Conservation (phyloP, 2,888 invertebrate species). For the Hydrotaea diabolus region DNA sequence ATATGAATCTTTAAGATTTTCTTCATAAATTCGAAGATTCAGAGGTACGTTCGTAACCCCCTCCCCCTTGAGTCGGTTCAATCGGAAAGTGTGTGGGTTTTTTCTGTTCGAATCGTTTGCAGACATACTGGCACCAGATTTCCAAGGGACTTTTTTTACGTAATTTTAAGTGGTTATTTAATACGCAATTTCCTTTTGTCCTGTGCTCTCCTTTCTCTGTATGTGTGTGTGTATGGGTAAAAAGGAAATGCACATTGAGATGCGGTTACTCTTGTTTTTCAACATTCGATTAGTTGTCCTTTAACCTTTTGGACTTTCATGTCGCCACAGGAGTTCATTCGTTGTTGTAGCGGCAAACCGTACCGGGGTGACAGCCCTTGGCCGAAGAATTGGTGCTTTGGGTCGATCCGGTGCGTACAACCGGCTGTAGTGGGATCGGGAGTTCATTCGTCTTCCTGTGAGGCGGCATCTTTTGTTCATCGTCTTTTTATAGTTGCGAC, state of each 20-base stretch:
- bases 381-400: too few species aligned
- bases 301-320: conserved; percentile 37
- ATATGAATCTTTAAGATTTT: conserved; percentile 6
- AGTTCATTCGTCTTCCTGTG: too few species aligned
- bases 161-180: conserved; percentile 40
- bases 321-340: conserved; percentile 40
- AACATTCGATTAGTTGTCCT: conserved; percentile 49
- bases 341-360: too few species aligned
- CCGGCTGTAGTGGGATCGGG: too few species aligned
- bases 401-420: too few species aligned
- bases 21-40: background rate
- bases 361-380: too few species aligned
- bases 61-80: background rate
- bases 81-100: background rate
- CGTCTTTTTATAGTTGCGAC: too few species aligned
- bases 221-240: conserved; percentile 8
- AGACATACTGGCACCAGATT: conserved; percentile 60
- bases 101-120: background rate
- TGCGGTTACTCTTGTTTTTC: conserved; percentile 53
- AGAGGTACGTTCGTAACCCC: background rate
- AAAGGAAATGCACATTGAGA: conserved; percentile 30
- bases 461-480: too few species aligned
- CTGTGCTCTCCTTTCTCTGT: background rate
- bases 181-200: conserved; percentile 30
- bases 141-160: background rate